These are phyloP conservation scores for Nomada goodeniana DNA, from an alignment of 2,888 invertebrate species.

Conservation along the genomic window DNA sequence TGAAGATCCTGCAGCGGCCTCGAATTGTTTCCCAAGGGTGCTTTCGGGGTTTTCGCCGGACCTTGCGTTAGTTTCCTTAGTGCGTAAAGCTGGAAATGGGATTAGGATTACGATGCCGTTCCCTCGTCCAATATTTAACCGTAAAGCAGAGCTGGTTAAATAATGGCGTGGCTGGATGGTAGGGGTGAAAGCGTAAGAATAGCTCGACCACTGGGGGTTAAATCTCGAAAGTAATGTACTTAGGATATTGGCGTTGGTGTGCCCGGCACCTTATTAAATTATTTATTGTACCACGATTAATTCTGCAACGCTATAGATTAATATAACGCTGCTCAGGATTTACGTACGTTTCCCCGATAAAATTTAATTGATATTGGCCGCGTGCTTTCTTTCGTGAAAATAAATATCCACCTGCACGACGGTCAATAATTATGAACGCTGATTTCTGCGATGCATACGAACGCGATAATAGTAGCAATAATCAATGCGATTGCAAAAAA, in stretches of 20 bases:
- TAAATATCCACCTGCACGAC: no score
- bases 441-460: no score
- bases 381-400: background rate
- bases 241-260: constrained; percentile 21
- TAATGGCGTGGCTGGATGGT: constrained; percentile 27
- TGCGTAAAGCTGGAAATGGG: constrained; percentile 90
- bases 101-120: constrained; percentile 55
- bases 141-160: constrained; percentile 51
- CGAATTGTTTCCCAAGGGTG: constrained; percentile 97
- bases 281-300: constrained; percentile 31
- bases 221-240: constrained; percentile 41
- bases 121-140: constrained; percentile 56
- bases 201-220: background rate
- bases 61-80: constrained; percentile 96
- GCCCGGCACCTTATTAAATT: constrained; percentile 33
- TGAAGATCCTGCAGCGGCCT: constrained; percentile 96
- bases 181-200: constrained; percentile 4
- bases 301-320: constrained; percentile 20
- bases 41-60: constrained; percentile 93
- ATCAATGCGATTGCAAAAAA: no score
- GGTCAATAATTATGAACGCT: background rate
- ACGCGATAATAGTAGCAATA: no score
- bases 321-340: constrained; percentile 2
- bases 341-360: background rate
- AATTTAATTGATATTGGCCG: background rate